These are phyloP conservation scores for Chrysomallon squamiferum DNA, from an alignment of 1,140 invertebrate species.

Conservation along the genomic window DNA sequence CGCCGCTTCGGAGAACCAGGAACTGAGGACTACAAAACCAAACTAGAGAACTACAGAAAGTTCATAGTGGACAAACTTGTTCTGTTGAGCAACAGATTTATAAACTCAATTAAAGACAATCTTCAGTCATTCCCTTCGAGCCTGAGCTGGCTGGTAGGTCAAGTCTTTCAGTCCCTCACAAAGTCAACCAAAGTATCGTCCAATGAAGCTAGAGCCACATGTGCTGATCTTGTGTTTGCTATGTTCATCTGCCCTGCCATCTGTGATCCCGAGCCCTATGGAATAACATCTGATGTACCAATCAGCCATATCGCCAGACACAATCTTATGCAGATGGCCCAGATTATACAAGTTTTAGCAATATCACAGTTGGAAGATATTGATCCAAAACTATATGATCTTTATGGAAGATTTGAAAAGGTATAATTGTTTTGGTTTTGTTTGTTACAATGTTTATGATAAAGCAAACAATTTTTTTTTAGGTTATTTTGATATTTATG, in stretches of 20 bases:
- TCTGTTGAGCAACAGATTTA: constrained; percentile 81
- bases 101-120: constrained; percentile 83
- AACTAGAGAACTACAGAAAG: constrained; percentile 76
- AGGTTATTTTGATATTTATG: no score
- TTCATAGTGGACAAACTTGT: constrained; percentile 78
- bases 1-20: constrained; percentile 83
- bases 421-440: constrained; percentile 54
- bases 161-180: constrained; percentile 67
- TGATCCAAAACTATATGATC: constrained; percentile 74
- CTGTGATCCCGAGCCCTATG: constrained; percentile 93
- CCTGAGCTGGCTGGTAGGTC: constrained; percentile 69
- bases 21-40: constrained; percentile 73
- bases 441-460: not conserved
- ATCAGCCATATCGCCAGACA: constrained; percentile 88
- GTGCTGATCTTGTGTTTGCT: constrained; percentile 91
- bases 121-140: constrained; percentile 89
- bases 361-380: constrained; percentile 83
- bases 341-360: constrained; percentile 90
- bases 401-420: constrained; percentile 80
- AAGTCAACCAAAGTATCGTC: constrained; percentile 70
- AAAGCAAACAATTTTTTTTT: no score
- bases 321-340: constrained; percentile 87
- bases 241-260: constrained; percentile 96
- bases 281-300: constrained; percentile 89
- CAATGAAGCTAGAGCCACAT: constrained; percentile 69